These are phyloP conservation scores for Mus musculus DNA, from an alignment of 2,113 vertebrate species.

Conservation along the genomic window DNA sequence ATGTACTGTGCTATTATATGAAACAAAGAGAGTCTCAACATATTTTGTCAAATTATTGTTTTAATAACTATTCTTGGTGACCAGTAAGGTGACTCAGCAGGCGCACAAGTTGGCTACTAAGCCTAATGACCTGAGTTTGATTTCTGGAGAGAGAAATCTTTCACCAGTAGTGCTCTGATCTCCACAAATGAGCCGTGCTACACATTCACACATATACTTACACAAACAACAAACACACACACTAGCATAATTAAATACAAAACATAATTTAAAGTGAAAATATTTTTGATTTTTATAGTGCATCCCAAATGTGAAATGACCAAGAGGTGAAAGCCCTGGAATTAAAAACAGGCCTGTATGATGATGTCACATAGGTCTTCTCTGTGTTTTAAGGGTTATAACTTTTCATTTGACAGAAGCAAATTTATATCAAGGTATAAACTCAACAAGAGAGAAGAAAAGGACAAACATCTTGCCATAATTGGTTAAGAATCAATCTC, in stretches of 20 bases:
- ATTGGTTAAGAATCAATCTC: neutral
- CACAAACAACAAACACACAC: neutral
- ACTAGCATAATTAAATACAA: neutral
- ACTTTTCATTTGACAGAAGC: neutral
- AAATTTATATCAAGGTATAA: neutral
- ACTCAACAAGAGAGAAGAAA: neutral
- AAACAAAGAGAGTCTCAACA: neutral
- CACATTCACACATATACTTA: neutral
- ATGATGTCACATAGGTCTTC: neutral
- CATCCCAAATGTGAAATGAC: neutral
- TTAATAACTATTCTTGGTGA: neutral
- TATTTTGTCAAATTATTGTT: conserved; percentile 58
- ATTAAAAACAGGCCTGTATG: neutral
- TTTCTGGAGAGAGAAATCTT: neutral
- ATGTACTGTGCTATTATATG: neutral
- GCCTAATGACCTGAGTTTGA: neutral
- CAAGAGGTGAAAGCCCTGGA: neutral
- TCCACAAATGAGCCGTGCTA: neutral
- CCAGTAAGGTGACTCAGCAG: neutral
- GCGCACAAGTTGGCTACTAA: neutral
- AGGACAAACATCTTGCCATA: neutral
- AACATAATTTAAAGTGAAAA: neutral
- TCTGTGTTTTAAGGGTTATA: neutral
- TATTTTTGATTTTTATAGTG: neutral
- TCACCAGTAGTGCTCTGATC: neutral